Evolutionary conservation across 2,888 invertebrate species (phyloP).

Genomic region (Erynnis tages): DNA sequence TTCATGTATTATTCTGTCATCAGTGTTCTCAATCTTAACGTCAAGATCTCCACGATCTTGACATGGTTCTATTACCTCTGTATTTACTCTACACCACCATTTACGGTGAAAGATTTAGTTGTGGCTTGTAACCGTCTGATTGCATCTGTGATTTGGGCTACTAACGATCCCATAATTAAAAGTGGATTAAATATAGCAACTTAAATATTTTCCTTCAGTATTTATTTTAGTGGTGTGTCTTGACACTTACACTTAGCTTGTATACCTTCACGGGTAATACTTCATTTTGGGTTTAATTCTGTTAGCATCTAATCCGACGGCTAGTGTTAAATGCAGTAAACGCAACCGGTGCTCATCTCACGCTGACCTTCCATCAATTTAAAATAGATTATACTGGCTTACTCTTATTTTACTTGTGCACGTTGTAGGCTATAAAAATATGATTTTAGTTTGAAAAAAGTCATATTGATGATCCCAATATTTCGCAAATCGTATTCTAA

Average conservation of each 20-base stretch:
- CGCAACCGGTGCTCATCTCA: constrained; percentile 45
- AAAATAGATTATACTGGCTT: constrained; percentile 60
- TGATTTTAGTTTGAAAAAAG: neutral
- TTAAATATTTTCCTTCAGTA: neutral
- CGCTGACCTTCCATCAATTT: constrained; percentile 72
- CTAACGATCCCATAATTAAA: constrained; percentile 10
- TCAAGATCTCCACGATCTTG: constrained; percentile 22
- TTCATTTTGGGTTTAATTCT: constrained; percentile 34
- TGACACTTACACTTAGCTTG: neutral
- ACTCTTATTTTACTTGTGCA: neutral
- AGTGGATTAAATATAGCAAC: constrained; percentile 10
- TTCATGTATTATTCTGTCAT: constrained; percentile 19
- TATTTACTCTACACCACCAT: constrained; percentile 5
- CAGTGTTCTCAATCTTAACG: constrained; percentile 7
- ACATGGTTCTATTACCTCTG: constrained; percentile 22
- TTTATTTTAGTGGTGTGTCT: constrained; percentile 15
- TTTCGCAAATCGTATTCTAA: too few relatives aligned
- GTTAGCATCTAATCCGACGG: constrained; percentile 36
- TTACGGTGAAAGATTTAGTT: constrained; percentile 17
- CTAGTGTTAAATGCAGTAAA: constrained; percentile 41
- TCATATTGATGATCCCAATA: too few relatives aligned
- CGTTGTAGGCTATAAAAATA: neutral
- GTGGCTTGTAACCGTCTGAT: too few relatives aligned
- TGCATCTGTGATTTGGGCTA: too few relatives aligned
- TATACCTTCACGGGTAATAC: constrained; percentile 13